phyloP scores from a whole-genome alignment of 2,113 vertebrate genomes.

The Dromas ardeola region DNA sequence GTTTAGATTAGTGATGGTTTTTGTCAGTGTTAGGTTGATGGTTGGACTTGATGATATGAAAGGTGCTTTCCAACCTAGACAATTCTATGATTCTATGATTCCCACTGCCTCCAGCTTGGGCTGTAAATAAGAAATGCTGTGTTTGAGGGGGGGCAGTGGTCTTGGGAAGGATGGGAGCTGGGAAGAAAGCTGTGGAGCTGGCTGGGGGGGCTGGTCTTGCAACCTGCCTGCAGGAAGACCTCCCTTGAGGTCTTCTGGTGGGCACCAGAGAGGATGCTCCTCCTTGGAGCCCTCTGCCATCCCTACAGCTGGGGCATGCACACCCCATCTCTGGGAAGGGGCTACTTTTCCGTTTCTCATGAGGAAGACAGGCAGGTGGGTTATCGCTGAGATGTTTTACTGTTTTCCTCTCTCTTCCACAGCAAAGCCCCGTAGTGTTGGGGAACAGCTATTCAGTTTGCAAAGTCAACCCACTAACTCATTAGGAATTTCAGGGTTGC shows the following conservation, averaged over 20 bases:
- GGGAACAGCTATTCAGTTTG: not conserved
- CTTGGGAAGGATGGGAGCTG: not conserved
- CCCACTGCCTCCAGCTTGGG: not conserved
- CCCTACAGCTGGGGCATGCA: not conserved
- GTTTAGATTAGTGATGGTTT: no score
- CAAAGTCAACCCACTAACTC: not conserved
- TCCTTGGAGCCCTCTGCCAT: not conserved
- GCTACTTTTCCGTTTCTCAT: not conserved
- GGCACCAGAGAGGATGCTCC: not conserved
- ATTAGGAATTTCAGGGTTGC: not conserved
- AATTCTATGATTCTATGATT: no score
- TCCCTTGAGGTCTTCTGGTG: rapidly evolving
- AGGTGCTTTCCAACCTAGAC: no score
- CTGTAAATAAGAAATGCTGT: not conserved
- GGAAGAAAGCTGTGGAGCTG: not conserved
- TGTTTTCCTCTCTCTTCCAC: not conserved
- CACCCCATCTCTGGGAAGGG: not conserved
- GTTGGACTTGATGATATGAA: no score
- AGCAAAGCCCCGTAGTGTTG: rapidly evolving
- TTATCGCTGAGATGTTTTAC: not conserved
- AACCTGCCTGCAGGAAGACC: not conserved
- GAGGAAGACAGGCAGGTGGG: not conserved
- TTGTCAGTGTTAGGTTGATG: no score
- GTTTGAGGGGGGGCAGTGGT: not conserved
- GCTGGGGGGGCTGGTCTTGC: not conserved